These are phyloP conservation scores for Trissolcus japonicus DNA, from an alignment of 2,888 invertebrate species.

Conservation along the genomic window DNA sequence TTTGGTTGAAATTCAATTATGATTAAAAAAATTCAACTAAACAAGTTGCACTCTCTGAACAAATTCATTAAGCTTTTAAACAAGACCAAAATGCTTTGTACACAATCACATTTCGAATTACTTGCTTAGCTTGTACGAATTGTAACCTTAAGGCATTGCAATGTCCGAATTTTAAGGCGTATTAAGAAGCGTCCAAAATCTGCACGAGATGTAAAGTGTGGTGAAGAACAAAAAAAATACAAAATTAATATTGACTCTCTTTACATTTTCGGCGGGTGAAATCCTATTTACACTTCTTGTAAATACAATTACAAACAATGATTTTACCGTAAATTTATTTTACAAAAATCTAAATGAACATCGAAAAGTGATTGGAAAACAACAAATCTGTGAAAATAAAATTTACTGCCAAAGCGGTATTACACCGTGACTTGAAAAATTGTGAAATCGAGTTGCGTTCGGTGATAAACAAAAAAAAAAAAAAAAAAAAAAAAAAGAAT, in stretches of 20 bases:
- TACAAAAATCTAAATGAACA: constrained; percentile 1
- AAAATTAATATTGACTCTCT: constrained; percentile 22
- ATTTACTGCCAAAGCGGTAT: constrained; percentile 73
- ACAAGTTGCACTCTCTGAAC: background rate
- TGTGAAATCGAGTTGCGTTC: constrained; percentile 62
- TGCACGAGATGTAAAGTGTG: constrained; percentile 53
- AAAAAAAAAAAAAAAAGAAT: background rate
- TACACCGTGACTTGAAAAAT: constrained; percentile 67
- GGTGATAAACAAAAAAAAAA: constrained; percentile 1
- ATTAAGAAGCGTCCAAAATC: constrained; percentile 53
- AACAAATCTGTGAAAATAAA: constrained; percentile 8
- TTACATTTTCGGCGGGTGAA: constrained; percentile 43
- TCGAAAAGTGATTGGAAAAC: constrained; percentile 41
- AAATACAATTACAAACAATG: constrained; percentile 55
- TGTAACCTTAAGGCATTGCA: constrained; percentile 51
- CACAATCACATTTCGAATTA: constrained; percentile 49
- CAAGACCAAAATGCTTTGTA: constrained; percentile 40
- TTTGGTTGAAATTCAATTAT: background rate
- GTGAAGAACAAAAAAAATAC: constrained; percentile 42
- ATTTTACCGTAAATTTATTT: constrained; percentile 58
- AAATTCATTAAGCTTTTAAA: constrained; percentile 45
- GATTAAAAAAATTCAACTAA: background rate
- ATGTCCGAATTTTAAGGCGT: constrained; percentile 58
- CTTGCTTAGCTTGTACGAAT: constrained; percentile 38
- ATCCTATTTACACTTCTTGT: constrained; percentile 62